These are phyloP conservation scores for Tursiops truncatus DNA, from an alignment of 2,113 vertebrate genomes.

Conservation along the genomic window DNA sequence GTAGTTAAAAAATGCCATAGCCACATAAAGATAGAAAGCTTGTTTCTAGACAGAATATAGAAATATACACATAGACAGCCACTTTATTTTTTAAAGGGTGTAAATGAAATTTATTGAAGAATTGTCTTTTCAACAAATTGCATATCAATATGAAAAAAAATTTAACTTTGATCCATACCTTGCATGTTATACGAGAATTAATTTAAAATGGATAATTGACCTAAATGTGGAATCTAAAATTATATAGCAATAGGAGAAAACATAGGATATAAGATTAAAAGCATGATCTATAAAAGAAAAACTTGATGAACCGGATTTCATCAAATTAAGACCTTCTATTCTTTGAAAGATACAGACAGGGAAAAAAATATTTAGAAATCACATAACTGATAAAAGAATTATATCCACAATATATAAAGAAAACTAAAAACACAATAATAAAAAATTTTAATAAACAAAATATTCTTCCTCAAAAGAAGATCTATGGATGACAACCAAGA, in stretches of 20 bases:
- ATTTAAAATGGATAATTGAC: neutral
- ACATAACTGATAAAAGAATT: neutral
- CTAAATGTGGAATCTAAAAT: neutral
- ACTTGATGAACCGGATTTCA: neutral
- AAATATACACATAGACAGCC: neutral
- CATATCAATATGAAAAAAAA: neutral
- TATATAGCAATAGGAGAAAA: neutral
- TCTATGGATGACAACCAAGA: neutral
- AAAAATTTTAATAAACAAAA: neutral
- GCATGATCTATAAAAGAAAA: neutral
- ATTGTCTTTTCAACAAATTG: neutral
- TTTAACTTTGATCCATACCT: neutral
- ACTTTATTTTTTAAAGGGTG: neutral
- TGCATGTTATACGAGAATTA: neutral
- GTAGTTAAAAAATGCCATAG: neutral
- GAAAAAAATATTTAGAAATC: constrained; percentile 8
- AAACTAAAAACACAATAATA: neutral
- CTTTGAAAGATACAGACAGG: neutral
- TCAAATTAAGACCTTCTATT: neutral
- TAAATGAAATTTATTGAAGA: neutral
- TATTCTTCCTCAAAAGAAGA: neutral
- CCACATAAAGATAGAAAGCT: neutral
- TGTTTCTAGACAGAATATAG: neutral
- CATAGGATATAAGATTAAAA: neutral
- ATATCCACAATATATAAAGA: neutral